phyloP scores from a whole-genome alignment of 2,797 vertebrate genomes.

The Botia almorhae region DNA sequence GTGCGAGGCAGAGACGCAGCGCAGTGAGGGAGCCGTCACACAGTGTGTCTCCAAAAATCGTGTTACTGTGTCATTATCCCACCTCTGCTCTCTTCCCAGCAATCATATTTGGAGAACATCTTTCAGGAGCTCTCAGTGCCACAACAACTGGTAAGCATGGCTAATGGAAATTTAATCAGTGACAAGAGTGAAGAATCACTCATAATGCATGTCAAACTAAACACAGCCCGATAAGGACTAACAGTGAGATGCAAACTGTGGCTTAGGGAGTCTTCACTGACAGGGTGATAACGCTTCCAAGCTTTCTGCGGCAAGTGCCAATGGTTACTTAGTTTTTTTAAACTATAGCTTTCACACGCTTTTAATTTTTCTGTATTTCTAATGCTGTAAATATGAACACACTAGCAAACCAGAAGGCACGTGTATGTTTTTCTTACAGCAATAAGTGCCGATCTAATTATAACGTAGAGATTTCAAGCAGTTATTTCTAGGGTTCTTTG shows the following conservation, averaged over 20 bases:
- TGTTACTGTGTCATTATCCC: conserved; percentile 70
- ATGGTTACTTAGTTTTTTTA: conserved; percentile 33
- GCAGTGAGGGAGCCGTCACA: conserved; percentile 62
- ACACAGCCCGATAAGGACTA: conserved; percentile 70
- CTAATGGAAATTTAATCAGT: conserved; percentile 84
- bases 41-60: conserved; percentile 57
- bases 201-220: conserved; percentile 71
- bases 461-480: conserved; percentile 39
- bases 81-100: conserved; percentile 67
- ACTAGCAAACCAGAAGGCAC: conserved; percentile 18
- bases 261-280: conserved; percentile 69
- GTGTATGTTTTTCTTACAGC: conserved; percentile 35
- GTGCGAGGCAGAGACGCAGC: conserved; percentile 20
- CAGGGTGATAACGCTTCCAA: conserved; percentile 70
- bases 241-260: conserved; percentile 77
- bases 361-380: conserved; percentile 34
- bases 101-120: conserved; percentile 74
- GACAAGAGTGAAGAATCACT: conserved; percentile 75
- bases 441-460: conserved; percentile 41
- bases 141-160: conserved; percentile 71
- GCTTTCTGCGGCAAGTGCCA: conserved; percentile 58
- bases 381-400: conserved; percentile 21
- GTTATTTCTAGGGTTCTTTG: conserved; percentile 22
- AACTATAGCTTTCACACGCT: conserved; percentile 22
- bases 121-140: conserved; percentile 68